Evolutionary conservation across 2,888 invertebrate genomes (phyloP).

Genomic region (Orchesella flavescens): DNA sequence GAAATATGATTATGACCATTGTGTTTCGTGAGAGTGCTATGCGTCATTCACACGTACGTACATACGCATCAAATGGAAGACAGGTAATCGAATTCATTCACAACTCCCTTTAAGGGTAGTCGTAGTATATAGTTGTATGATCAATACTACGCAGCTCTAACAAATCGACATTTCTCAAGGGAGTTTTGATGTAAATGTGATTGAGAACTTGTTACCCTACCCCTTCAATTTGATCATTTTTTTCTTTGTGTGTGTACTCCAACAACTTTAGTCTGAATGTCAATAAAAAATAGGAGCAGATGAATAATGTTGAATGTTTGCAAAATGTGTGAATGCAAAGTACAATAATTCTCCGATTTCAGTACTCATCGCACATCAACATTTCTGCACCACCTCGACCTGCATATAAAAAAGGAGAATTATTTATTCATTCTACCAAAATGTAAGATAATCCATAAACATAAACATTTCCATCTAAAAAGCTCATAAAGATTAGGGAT

Average conservation of each 20-base stretch:
- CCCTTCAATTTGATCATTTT: slow-evolving; percentile 18
- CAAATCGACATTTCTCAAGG: not conserved
- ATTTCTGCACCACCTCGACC: slow-evolving; percentile 30
- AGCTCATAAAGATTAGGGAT: not conserved
- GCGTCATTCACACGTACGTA: not conserved
- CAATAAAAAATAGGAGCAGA: slow-evolving; percentile 13
- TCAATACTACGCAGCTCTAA: not conserved
- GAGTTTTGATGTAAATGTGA: slow-evolving; percentile 15
- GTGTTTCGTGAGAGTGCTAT: not conserved
- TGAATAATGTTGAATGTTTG: not conserved
- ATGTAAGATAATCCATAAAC: not conserved
- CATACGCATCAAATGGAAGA: not conserved
- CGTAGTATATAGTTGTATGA: not conserved
- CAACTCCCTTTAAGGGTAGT: slow-evolving; percentile 10
- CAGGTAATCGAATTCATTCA: slow-evolving; percentile 14
- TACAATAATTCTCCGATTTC: slow-evolving; percentile 12
- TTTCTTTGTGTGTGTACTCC: not conserved
- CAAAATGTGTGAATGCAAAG: not conserved
- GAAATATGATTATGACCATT: slow-evolving; percentile 10
- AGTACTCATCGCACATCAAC: not conserved
- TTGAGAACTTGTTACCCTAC: slow-evolving; percentile 10
- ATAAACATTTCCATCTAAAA: not conserved
- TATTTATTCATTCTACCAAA: not conserved
- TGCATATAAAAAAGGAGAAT: not conserved
- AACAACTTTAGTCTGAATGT: not conserved